Percentiles rank a stretch among this genome's conserved stretches.
phyloP scores from a whole-genome alignment of 2,113 vertebrate genomes.

The Formicarius rufipectus region DNA sequence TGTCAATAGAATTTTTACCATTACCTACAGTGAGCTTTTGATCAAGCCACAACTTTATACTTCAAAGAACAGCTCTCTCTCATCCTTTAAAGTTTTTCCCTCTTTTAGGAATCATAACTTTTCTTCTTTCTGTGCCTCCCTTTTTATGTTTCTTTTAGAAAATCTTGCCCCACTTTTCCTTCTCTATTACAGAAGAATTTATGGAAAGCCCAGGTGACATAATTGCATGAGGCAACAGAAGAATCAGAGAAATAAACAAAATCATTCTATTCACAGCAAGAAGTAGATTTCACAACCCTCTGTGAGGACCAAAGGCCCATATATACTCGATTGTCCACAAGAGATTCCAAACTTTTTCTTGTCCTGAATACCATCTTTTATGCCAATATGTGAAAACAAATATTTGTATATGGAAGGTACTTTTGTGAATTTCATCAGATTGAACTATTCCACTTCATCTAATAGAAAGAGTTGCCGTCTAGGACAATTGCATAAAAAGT shows the following conservation, averaged over 20 bases:
- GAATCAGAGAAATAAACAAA: neutral
- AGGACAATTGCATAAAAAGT: neutral
- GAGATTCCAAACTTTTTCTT: neutral
- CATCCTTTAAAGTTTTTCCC: neutral
- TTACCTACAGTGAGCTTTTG: constrained; percentile 7
- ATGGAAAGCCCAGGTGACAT: neutral
- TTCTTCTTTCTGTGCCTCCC: neutral
- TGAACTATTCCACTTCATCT: neutral
- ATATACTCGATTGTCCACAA: neutral
- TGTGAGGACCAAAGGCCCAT: neutral
- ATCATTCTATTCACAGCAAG: neutral
- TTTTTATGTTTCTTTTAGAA: neutral
- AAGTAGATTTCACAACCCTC: neutral
- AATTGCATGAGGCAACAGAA: neutral
- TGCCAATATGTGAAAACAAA: fast-evolving
- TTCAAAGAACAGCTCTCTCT: neutral
- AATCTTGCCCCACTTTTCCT: neutral
- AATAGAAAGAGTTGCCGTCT: neutral
- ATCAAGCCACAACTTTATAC: neutral
- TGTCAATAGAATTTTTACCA: neutral
- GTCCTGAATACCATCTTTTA: neutral
- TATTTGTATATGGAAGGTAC: neutral
- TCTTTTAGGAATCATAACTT: neutral
- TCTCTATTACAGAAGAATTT: neutral
- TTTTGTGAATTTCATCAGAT: neutral